Percentiles rank a stretch among this genome's conserved stretches.
Conservation (phyloP, 2,888 invertebrate genomes). For the Agelastica alni region DNA sequence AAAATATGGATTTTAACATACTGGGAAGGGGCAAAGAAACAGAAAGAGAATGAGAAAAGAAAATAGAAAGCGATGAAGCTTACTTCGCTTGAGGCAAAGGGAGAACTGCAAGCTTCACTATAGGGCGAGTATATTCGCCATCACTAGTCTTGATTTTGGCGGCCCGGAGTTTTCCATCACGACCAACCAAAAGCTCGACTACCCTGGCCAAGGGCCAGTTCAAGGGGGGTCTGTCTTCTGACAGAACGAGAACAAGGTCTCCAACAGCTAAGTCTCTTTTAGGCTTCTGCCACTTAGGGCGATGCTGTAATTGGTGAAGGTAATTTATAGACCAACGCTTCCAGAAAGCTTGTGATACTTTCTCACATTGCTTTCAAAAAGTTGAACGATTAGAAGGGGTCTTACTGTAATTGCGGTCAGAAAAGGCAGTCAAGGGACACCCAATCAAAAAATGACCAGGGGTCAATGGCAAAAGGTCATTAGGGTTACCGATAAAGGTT, state of each 20-base stretch:
- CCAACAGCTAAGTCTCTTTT: background rate
- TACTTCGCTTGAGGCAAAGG: too few relatives aligned
- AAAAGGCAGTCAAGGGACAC: background rate
- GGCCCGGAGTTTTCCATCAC: background rate
- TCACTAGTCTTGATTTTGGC: background rate
- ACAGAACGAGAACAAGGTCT: background rate
- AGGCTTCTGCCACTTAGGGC: background rate
- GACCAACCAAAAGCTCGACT: background rate
- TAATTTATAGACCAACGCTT: background rate
- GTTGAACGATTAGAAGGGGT: background rate
- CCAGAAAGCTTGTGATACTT: constrained; percentile 6
- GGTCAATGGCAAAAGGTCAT: background rate
- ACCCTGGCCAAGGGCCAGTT: constrained; percentile 1
- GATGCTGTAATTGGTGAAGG: constrained; percentile 1
- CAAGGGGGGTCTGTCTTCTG: background rate
- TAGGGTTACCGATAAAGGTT: background rate
- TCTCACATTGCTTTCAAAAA: background rate
- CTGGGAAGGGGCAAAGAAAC: too few relatives aligned
- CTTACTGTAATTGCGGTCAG: background rate
- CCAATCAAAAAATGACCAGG: background rate
- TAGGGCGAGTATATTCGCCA: background rate
- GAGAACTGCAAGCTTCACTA: background rate
- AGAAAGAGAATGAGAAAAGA: too few relatives aligned
- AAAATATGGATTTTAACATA: too few relatives aligned
- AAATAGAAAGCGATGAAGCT: too few relatives aligned